Conservation (phyloP, 2,113 vertebrate species). For the Zosterops pallidus region DNA sequence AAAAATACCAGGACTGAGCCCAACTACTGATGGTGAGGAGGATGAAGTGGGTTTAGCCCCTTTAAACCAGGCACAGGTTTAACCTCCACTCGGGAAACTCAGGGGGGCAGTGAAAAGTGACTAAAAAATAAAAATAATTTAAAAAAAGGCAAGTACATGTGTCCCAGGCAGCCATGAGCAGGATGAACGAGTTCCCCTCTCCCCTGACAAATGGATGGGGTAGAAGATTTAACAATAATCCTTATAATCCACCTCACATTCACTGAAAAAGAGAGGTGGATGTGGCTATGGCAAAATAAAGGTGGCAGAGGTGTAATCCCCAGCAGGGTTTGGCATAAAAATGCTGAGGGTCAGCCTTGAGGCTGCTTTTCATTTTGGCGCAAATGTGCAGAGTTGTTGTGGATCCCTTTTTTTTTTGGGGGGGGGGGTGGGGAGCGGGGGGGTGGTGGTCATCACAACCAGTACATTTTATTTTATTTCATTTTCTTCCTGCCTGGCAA, state of each 20-base stretch:
- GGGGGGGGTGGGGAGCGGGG: rapidly evolving
- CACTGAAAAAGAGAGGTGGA: neutral
- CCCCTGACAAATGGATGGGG: neutral
- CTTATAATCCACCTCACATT: neutral
- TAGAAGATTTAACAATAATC: neutral
- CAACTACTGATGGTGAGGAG: neutral
- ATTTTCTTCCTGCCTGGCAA: neutral
- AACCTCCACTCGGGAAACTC: neutral
- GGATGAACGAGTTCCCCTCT: neutral
- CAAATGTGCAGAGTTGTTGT: neutral
- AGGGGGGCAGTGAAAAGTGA: neutral
- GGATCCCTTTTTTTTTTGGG: neutral
- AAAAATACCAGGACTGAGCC: neutral
- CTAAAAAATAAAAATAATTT: too few relatives aligned
- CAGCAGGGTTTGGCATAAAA: neutral
- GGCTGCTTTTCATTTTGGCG: neutral
- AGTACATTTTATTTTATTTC: neutral
- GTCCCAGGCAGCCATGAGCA: rapidly evolving
- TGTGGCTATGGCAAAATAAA: neutral
- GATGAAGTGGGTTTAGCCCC: neutral
- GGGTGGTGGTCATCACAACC: neutral
- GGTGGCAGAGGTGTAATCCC: neutral
- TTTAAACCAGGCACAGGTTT: neutral
- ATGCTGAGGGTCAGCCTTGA: neutral
- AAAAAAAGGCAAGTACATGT: rapidly evolving